Percentiles rank a stretch among this genome's conserved stretches.
Evolutionary conservation across 2,797 vertebrate genomes (phyloP).

Genomic region (Chelon labrosus): DNA sequence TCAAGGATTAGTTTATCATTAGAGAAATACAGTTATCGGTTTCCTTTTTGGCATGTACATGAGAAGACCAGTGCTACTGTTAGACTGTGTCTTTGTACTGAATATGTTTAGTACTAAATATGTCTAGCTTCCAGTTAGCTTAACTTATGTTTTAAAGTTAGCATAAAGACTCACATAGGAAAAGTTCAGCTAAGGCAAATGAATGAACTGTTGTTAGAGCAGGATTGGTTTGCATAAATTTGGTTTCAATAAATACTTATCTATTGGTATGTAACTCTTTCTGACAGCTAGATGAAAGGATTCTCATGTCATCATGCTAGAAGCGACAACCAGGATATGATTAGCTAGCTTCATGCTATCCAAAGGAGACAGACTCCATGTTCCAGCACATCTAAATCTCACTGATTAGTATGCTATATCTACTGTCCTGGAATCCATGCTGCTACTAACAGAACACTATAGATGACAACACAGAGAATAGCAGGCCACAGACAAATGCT

Average conservation of each 20-base stretch:
- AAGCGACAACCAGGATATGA: neutral
- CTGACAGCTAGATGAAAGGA: neutral
- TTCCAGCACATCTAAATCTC: too few species aligned
- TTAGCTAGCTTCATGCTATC: neutral
- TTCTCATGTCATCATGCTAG: too few species aligned
- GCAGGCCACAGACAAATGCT: too few species aligned
- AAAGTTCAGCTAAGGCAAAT: neutral
- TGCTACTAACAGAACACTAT: too few species aligned
- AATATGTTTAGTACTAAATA: neutral
- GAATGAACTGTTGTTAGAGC: neutral
- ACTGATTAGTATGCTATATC: too few species aligned
- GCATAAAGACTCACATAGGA: neutral
- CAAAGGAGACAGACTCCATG: too few species aligned
- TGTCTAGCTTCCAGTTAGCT: neutral
- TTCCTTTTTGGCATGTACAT: slow-evolving; percentile 11
- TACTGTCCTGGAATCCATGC: too few species aligned
- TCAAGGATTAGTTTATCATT: neutral
- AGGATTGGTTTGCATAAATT: neutral
- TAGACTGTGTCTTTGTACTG: too few species aligned
- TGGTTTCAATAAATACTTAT: neutral
- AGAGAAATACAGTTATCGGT: slow-evolving; percentile 1
- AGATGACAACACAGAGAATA: too few species aligned
- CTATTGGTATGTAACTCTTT: neutral
- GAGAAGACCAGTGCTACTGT: neutral
- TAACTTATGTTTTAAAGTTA: neutral